A percentile compares a stretch with the other conserved stretches of the same genome.
These are phyloP conservation scores for Mormoops blainvillei DNA, from an alignment of 2,113 vertebrate genomes.

Conservation along the genomic window DNA sequence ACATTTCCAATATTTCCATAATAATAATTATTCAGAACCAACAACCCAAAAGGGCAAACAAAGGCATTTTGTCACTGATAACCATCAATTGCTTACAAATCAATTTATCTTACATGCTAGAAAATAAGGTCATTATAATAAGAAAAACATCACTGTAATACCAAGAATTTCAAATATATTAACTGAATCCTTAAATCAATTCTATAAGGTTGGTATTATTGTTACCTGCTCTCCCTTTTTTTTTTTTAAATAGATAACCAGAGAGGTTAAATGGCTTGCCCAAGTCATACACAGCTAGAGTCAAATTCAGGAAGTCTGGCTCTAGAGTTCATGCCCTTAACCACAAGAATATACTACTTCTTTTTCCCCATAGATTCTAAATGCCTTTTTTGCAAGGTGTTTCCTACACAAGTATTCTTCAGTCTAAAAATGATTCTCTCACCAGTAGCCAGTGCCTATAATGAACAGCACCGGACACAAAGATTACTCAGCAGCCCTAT, in stretches of 20 bases:
- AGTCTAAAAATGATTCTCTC: background rate
- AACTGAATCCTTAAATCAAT: background rate
- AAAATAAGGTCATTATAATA: conserved; percentile 5
- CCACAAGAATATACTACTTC: background rate
- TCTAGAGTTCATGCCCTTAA: background rate
- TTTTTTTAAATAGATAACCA: background rate
- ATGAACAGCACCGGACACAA: background rate
- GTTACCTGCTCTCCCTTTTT: background rate
- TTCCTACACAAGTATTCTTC: background rate
- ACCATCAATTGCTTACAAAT: background rate
- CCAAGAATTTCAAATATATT: background rate
- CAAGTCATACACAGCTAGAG: background rate
- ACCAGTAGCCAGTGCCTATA: background rate
- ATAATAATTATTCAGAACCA: background rate
- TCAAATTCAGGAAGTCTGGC: background rate
- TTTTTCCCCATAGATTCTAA: background rate
- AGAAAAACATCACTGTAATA: background rate
- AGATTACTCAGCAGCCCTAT: background rate
- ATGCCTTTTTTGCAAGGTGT: background rate
- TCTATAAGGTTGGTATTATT: background rate
- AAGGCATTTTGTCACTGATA: background rate
- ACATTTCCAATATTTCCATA: background rate
- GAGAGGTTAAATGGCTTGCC: background rate
- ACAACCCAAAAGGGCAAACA: background rate
- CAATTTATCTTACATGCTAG: background rate